Conservation (phyloP, 2,797 vertebrate species). For the Pampus argenteus region DNA sequence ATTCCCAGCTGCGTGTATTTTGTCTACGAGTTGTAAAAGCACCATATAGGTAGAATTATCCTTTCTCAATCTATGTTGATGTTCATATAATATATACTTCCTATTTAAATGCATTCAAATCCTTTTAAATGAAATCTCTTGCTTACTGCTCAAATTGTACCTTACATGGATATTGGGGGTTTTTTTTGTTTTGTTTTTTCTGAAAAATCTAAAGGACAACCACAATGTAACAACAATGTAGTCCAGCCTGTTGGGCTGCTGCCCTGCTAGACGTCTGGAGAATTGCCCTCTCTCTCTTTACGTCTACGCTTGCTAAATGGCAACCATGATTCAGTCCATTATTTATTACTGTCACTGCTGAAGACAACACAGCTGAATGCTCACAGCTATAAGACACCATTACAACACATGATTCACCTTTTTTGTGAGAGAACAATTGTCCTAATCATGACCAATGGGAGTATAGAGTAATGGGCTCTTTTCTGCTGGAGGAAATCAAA, state of each 20-base stretch:
- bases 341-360: constrained; percentile 6
- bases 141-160: too few relatives aligned
- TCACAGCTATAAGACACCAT: constrained; percentile 15
- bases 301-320: constrained; percentile 23
- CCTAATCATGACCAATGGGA: constrained; percentile 25
- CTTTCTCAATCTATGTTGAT: too few relatives aligned
- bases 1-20: too few relatives aligned
- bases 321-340: constrained; percentile 16
- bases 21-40: too few relatives aligned
- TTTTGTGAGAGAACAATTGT: constrained; percentile 22
- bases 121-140: too few relatives aligned
- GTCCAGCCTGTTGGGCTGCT: constrained; percentile 1
- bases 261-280: constrained; percentile 15
- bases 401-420: constrained; percentile 30
- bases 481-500: constrained; percentile 38
- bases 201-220: too few relatives aligned
- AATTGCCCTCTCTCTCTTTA: constrained; percentile 15
- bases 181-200: too few relatives aligned
- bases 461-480: constrained; percentile 20
- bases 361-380: neutral
- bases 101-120: too few relatives aligned
- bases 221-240: too few relatives aligned
- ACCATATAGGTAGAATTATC: too few relatives aligned
- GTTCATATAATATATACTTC: too few relatives aligned
- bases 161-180: too few relatives aligned